Evolutionary conservation across 2,797 vertebrate genomes (phyloP).

Genomic region (Parauchenoglanis ngamensis): DNA sequence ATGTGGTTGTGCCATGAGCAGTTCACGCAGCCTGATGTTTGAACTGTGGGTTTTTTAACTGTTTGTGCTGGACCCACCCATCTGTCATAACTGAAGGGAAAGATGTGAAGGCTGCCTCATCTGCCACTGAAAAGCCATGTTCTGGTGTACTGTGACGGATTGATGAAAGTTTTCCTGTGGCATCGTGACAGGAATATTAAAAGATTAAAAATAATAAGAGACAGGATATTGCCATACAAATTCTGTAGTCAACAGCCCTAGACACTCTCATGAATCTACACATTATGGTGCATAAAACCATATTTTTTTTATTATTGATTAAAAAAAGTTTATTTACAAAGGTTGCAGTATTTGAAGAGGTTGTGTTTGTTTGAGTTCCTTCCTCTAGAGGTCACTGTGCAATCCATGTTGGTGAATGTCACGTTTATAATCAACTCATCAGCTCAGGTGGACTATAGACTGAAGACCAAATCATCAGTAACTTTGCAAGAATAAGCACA

Average conservation of each 20-base stretch:
- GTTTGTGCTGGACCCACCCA: conserved; percentile 40
- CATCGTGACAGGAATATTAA: not conserved
- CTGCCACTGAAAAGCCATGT: conserved; percentile 44
- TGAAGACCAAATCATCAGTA: not conserved
- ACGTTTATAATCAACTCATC: conserved; percentile 14
- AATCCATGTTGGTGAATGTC: conserved; percentile 66
- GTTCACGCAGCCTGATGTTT: conserved; percentile 67
- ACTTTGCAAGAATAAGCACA: not conserved
- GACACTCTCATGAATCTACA: not conserved
- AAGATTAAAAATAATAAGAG: not conserved
- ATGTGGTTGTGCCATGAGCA: conserved; percentile 58
- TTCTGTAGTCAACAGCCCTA: not conserved
- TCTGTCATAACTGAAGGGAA: conserved; percentile 59
- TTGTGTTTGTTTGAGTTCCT: conserved; percentile 62
- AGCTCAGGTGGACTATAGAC: not conserved
- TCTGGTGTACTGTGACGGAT: conserved; percentile 31
- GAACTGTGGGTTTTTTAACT: conserved; percentile 62
- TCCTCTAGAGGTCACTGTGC: conserved; percentile 82
- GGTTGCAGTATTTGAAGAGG: not conserved
- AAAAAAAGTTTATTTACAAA: not conserved
- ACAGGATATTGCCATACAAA: not conserved
- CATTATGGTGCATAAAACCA: not conserved
- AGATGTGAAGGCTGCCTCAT: conserved; percentile 49
- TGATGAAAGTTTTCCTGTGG: conserved; percentile 25
- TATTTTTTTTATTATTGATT: not conserved